Evolutionary conservation across 2,888 invertebrate species (phyloP), one percentile per base, ranked within the genome.

Genomic region (Drosophila kanekoi): DNA sequence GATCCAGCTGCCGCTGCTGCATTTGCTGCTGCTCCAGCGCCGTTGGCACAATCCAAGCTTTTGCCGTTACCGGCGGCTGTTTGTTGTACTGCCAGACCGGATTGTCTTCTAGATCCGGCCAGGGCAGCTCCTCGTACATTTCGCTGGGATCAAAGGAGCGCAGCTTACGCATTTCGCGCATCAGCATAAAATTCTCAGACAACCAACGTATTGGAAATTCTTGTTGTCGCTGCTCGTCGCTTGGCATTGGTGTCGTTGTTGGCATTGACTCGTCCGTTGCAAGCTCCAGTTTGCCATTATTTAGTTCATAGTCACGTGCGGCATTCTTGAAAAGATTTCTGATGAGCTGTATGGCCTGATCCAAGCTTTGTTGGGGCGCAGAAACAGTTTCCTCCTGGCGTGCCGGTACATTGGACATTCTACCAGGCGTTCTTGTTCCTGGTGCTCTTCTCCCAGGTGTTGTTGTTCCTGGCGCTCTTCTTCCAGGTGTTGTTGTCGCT

Each of bases 161-260:
- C 1, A 38, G 0, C 3, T 9, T 5, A 10, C 72, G 56, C 33
- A 72, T 53, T 14, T 54, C 43, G 8, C 54, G 81, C 9, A 28
- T 2, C 1, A 23, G 10, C 11, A 83, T 13, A 40, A 54, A 51
- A 0, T 53, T 11, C 16, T 62, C 54, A 6, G 38, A 51, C 3
- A 83, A 5, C 18, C 32, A 40, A 1, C 58, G 57, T 4, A 9
- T 18, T 8, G 51, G 13, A n/a, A 28, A 6, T 3, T 16, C 48
- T 40, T 18, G 11, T 9, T 16, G 23, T 6, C 13, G 9, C 4
- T 41, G 33, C 33, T 33, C 16, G 0, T 33, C 16, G 0, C 1
- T 32, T n/a, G 23, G 3, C 14, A 13, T 11, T 18, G 3, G 16
- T 4, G 2, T 40, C 28, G 2, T 28, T 8, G 8, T 4, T 35